Conservation (phyloP, 2,797 vertebrate species). For the Huso huso region DNA sequence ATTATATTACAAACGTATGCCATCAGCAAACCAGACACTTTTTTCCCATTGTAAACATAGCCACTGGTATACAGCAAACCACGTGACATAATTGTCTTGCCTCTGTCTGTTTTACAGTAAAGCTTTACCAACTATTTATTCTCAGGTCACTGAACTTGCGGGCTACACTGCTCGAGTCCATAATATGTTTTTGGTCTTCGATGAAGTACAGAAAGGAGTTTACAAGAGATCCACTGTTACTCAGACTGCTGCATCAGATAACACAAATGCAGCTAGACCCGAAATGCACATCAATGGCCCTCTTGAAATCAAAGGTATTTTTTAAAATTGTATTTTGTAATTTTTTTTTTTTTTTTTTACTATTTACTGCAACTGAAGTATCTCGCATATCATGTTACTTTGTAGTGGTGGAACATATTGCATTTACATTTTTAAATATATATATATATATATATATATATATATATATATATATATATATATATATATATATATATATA, state of each 20-base stretch:
- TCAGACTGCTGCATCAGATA: constrained; percentile 40
- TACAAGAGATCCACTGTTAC: constrained; percentile 76
- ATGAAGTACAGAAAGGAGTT: constrained; percentile 84
- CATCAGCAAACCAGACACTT: too few species aligned
- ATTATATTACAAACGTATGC: too few species aligned
- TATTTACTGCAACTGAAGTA: constrained; percentile 3
- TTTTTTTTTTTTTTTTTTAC: not conserved
- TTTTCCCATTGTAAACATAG: too few species aligned
- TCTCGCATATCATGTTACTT: constrained; percentile 14
- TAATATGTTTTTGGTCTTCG: constrained; percentile 92
- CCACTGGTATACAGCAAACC: too few species aligned
- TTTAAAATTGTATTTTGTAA: constrained; percentile 16
- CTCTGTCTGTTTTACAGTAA: too few species aligned
- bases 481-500: too few species aligned
- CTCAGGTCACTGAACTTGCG: constrained; percentile 88
- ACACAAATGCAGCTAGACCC: constrained; percentile 53
- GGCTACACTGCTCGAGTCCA: constrained; percentile 91
- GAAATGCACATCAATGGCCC: constrained; percentile 70
- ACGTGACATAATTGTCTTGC: too few species aligned
- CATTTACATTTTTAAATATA: not conserved
- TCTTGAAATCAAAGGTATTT: constrained; percentile 81
- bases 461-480: too few species aligned
- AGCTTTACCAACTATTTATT: constrained; percentile 12
- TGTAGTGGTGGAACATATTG: not conserved
- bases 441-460: too few species aligned